Evolutionary conservation across 2,113 vertebrate genomes (phyloP).

Genomic region (Pelobates fuscus): DNA sequence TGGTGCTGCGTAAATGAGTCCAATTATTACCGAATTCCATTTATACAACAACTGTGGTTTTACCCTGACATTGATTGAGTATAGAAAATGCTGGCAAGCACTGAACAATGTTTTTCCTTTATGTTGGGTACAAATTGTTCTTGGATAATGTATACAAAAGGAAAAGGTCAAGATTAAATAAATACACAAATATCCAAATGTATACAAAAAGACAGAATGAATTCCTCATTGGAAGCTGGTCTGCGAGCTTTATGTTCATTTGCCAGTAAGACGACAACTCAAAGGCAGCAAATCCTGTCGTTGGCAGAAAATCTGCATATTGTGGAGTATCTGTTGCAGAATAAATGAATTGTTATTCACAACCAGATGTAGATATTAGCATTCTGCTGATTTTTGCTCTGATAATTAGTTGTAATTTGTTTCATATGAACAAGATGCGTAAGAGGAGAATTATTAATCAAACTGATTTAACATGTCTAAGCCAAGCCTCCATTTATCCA

Average conservation of each 20-base stretch:
- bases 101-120: not conserved
- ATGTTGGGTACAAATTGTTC: slow-evolving; percentile 38
- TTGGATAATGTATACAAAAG: slow-evolving; percentile 23
- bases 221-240: not conserved
- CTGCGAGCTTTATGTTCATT: not conserved
- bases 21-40: not conserved
- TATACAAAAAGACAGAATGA: slow-evolving; percentile 2
- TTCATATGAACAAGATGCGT: slow-evolving; percentile 28
- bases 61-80: not conserved
- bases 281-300: not conserved
- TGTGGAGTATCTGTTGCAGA: not conserved
- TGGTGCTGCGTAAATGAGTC: not conserved
- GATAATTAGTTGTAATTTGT: slow-evolving; percentile 1
- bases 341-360: not conserved
- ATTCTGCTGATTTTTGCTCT: not conserved
- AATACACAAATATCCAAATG: slow-evolving; percentile 26
- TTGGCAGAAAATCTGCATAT: not conserved
- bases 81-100: not conserved
- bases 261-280: not conserved
- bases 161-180: slow-evolving; percentile 14
- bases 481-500: not conserved
- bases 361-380: not conserved
- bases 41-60: not conserved
- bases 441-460: not conserved
- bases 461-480: not conserved